Base-by-base conservation (phyloP, 2,888 invertebrate genomes). In the Dorcus parallelipipedus region DNA sequence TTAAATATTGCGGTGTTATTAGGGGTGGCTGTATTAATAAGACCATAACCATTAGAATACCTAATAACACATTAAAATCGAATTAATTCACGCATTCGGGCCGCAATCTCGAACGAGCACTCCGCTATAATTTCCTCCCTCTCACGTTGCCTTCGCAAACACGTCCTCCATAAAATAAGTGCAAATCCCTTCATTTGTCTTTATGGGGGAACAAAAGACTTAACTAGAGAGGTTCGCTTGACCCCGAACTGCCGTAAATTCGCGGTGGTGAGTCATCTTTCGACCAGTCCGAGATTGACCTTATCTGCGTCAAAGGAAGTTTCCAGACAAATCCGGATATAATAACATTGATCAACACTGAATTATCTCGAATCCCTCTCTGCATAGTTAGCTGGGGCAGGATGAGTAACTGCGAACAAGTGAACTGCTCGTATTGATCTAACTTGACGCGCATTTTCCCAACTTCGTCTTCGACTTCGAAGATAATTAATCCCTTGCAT, bases 131-230 rank as follows among this genome's bases (percentile, higher is more conserved):
- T 45, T 43, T 43, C 42, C 9, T 38, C 39, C 39, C 42, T 58
- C 56, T 33, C 39, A 54, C 52, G 45, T 57, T 54, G 51, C 51
- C 60, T 61, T 60, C 58, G 58, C 63, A 61, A 65, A 67, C 73
- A 72, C 73, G 72, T 72, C 69, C 59, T 55, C 70, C 67, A 71
- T 72, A 72, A 73, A 75, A 74, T 73, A 71, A 75, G 73, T 72
- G 74, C 70, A 74, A 75, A 75, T 74, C 75, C 75, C 72, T 75
- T 76, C 75, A 75, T 76, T 76, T 75, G 74, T 75, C 76, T 75
- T 75, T 74, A 75, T 71, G 72, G 71, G 70, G 67, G 73, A 69
- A 73, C 73, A 75, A 73, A 75, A 71, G 75, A 73, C 73, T 71
- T 74, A 75, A 76, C 76, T 75, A 75, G 43, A 50, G 20, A 39